A percentile compares a stretch with the other conserved stretches of the same genome.
These are phyloP conservation scores for Cossypha caffra DNA, from an alignment of 2,797 vertebrate genomes.

Conservation along the genomic window DNA sequence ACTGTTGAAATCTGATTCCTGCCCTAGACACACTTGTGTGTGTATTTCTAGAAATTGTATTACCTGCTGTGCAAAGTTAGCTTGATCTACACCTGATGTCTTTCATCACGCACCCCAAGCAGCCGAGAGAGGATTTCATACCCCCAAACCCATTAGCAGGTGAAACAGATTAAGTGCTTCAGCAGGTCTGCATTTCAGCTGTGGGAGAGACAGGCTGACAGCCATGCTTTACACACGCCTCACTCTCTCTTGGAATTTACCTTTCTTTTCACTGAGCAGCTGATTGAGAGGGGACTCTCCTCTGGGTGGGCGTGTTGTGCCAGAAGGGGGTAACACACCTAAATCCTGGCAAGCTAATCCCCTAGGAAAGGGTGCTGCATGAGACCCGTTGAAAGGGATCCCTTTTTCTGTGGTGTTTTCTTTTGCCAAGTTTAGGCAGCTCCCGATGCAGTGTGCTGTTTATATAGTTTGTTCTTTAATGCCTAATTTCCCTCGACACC, in stretches of 20 bases:
- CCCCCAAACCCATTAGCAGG: not conserved
- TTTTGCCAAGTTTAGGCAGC: not conserved
- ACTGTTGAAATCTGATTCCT: slow-evolving; percentile 40
- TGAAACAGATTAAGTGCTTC: not conserved
- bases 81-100: not conserved
- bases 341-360: rapidly evolving
- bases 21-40: slow-evolving; percentile 10
- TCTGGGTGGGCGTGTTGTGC: not conserved
- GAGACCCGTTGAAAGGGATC: not conserved
- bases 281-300: not conserved
- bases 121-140: not conserved
- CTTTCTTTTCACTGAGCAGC: not conserved
- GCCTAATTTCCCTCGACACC: not conserved
- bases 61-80: slow-evolving; percentile 30
- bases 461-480: not conserved
- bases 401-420: not conserved
- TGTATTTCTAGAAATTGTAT: slow-evolving; percentile 13
- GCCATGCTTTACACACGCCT: rapidly evolving
- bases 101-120: not conserved
- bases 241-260: not conserved
- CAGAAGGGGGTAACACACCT: not conserved
- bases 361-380: rapidly evolving
- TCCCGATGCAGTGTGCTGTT: not conserved
- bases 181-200: not conserved
- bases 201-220: not conserved